Conservation (phyloP, 2,888 invertebrate species). For the Lycaena phlaeas region DNA sequence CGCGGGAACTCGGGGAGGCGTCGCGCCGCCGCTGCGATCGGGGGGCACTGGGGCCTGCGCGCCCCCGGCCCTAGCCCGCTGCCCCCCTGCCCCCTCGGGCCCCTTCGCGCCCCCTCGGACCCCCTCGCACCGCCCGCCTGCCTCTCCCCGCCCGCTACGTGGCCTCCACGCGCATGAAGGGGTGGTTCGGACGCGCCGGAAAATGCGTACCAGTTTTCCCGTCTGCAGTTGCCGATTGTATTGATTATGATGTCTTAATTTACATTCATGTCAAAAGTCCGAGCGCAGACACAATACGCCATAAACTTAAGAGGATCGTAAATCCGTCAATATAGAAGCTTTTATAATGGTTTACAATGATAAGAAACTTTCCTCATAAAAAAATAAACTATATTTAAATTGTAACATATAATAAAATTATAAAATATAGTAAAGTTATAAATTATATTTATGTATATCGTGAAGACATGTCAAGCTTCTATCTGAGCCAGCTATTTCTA, state of each 20-base stretch:
- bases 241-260: conserved; percentile 37
- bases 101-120: conserved; percentile 26
- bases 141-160: conserved; percentile 25
- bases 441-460: too few species aligned
- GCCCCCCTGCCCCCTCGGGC: conserved; percentile 18
- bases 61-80: conserved; percentile 31
- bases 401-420: too few species aligned
- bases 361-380: too few species aligned
- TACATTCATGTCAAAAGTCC: conserved; percentile 16
- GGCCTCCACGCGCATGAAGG: conserved; percentile 29
- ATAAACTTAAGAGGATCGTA: too few species aligned
- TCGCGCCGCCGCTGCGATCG: conserved; percentile 67
- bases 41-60: conserved; percentile 58
- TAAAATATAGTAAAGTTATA: too few species aligned
- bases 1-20: conserved; percentile 65
- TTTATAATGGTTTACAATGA: too few species aligned
- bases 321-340: too few species aligned
- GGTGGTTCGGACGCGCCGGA: conserved; percentile 44
- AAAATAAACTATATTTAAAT: too few species aligned
- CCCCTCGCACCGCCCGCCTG: conserved; percentile 26
- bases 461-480: too few species aligned
- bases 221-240: conserved; percentile 46
- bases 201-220: conserved; percentile 63
- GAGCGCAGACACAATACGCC: not conserved
- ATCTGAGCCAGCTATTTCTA: too few species aligned